Evolutionary conservation across 2,888 invertebrate species (phyloP).

Genomic region (Cyrtodaria siliqua): DNA sequence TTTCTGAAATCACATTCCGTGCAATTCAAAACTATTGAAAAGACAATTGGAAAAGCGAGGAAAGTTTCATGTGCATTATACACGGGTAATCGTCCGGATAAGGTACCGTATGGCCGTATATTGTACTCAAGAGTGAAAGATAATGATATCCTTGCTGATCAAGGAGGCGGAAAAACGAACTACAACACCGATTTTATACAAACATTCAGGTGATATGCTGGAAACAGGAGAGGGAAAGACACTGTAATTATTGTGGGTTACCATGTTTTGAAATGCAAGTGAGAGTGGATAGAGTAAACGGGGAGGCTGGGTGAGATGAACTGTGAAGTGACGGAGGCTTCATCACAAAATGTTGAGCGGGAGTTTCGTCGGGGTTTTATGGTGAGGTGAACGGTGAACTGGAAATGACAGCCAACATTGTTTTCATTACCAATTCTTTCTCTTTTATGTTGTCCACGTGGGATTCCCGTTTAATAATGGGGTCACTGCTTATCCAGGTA

Average conservation of each 20-base stretch:
- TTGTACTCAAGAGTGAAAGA: slow-evolving; percentile 15
- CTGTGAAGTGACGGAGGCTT: background rate
- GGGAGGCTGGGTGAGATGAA: background rate
- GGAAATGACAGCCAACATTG: too few relatives aligned
- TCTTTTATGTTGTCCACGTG: too few relatives aligned
- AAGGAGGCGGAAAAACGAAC: slow-evolving; percentile 54
- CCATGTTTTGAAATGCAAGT: slow-evolving; percentile 22
- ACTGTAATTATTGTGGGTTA: slow-evolving; percentile 23
- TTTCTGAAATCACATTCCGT: slow-evolving; percentile 42
- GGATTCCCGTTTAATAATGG: too few relatives aligned
- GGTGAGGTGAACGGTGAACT: too few relatives aligned
- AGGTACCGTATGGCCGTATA: slow-evolving; percentile 42
- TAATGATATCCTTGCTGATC: slow-evolving; percentile 57
- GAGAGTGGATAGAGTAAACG: slow-evolving; percentile 21
- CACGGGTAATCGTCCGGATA: slow-evolving; percentile 42
- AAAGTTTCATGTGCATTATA: slow-evolving; percentile 51
- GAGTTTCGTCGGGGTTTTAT: too few relatives aligned
- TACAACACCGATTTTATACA: slow-evolving; percentile 24
- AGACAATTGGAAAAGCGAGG: slow-evolving; percentile 41
- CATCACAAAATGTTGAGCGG: too few relatives aligned
- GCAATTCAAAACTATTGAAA: slow-evolving; percentile 52
- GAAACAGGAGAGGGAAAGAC: slow-evolving; percentile 6
- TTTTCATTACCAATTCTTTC: too few relatives aligned
- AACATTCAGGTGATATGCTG: slow-evolving; percentile 14
- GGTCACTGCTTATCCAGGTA: too few relatives aligned